Evolutionary conservation across 1,140 invertebrate species (phyloP).

Genomic region (Eriosoma lanigerum): DNA sequence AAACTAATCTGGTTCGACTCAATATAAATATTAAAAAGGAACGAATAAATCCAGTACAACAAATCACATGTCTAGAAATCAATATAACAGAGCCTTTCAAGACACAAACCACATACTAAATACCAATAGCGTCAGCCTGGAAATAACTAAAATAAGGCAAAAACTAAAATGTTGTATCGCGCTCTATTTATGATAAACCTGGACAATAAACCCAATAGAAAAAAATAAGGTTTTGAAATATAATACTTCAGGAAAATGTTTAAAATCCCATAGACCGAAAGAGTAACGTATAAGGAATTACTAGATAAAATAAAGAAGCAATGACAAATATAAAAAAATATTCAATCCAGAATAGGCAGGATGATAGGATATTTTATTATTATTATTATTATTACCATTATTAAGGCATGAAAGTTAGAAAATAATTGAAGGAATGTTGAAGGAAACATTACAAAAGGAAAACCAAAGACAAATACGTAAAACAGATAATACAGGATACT

Average conservation of each 20-base stretch:
- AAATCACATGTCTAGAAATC: neutral
- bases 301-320: neutral
- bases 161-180: neutral
- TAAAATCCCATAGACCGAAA: too few species aligned
- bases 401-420: neutral
- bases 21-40: too few species aligned
- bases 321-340: neutral
- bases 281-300: too few species aligned
- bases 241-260: neutral
- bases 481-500: neutral
- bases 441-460: neutral
- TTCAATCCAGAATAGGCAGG: neutral
- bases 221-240: neutral
- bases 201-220: too few species aligned
- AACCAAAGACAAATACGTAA: neutral
- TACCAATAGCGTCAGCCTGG: neutral
- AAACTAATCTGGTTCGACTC: neutral
- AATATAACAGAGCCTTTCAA: neutral
- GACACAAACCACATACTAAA: neutral
- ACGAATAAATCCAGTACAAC: neutral
- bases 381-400: too few species aligned
- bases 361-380: neutral
- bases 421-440: neutral
- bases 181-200: neutral
- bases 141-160: neutral